These are phyloP conservation scores for Athalia circularis DNA, from an alignment of 2,888 invertebrate species.

Conservation along the genomic window DNA sequence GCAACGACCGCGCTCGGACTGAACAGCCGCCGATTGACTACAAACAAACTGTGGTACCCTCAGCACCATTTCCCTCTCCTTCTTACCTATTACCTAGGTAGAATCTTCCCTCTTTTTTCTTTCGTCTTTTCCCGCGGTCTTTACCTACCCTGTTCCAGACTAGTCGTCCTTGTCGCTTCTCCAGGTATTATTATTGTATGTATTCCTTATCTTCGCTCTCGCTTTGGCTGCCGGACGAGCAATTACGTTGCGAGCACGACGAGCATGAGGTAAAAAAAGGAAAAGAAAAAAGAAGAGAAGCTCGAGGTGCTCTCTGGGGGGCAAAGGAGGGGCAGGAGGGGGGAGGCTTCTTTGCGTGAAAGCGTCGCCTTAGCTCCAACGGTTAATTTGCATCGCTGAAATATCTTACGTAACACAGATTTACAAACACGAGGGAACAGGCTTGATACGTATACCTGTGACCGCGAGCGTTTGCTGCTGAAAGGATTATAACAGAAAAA, in stretches of 20 bases:
- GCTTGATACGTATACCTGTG: too few species aligned
- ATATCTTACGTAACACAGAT: constrained; percentile 2
- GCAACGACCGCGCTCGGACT: constrained; percentile 61
- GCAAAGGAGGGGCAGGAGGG: not conserved
- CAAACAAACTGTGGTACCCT: constrained; percentile 55
- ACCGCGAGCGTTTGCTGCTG: too few species aligned
- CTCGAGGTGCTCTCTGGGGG: not conserved
- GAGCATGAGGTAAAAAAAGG: too few species aligned
- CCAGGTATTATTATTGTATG: not conserved
- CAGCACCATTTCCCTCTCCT: not conserved
- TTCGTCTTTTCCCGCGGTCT: constrained; percentile 35
- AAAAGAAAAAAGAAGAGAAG: too few species aligned
- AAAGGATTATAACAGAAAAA: too few species aligned
- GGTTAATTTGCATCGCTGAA: constrained; percentile 15
- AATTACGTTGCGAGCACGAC: too few species aligned
- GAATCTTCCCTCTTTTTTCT: constrained; percentile 16
- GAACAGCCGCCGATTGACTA: constrained; percentile 54
- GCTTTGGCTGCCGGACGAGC: too few species aligned
- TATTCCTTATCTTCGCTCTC: too few species aligned
- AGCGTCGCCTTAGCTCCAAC: constrained; percentile 9
- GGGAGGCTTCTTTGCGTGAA: not conserved
- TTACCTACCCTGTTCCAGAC: not conserved
- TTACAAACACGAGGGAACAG: too few species aligned
- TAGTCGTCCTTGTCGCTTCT: not conserved
- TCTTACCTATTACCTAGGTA: not conserved